A percentile compares a stretch with the other conserved stretches of the same genome.
These are phyloP conservation scores for Rallus crepitans DNA, from an alignment of 2,797 vertebrate genomes.

Conservation along the genomic window DNA sequence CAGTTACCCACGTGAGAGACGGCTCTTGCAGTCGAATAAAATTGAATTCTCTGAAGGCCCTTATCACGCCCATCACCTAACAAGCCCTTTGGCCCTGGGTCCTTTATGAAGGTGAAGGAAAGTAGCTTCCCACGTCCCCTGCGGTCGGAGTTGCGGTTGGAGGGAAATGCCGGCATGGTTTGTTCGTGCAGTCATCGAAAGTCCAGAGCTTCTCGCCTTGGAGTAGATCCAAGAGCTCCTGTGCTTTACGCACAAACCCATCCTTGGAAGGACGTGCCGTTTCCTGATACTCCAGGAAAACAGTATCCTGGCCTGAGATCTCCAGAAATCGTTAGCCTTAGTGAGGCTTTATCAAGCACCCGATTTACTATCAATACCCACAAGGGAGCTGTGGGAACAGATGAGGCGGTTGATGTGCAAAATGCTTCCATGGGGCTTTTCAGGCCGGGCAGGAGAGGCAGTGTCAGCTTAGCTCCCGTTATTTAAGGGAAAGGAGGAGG, in stretches of 20 bases:
- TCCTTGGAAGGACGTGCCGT: not conserved
- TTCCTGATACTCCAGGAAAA: slow-evolving; percentile 53
- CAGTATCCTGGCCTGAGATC: not conserved
- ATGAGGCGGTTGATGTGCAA: not conserved
- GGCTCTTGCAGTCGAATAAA: not conserved
- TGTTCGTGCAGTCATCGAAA: not conserved
- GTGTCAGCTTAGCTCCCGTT: not conserved
- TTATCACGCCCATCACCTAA: not conserved
- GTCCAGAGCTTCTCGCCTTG: not conserved
- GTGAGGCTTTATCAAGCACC: not conserved
- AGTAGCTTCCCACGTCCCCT: not conserved
- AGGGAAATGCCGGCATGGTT: not conserved
- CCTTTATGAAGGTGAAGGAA: not conserved
- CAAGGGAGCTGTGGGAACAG: not conserved
- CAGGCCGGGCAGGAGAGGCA: not conserved
- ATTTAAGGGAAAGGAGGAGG: not conserved
- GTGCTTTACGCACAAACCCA: not conserved
- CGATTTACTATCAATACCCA: not conserved
- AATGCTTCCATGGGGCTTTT: not conserved
- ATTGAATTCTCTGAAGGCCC: not conserved
- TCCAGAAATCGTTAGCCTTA: not conserved
- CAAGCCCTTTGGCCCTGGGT: not conserved
- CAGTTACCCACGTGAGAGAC: not conserved
- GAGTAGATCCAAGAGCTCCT: not conserved
- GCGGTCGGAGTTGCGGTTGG: not conserved